These are phyloP conservation scores for Callorhinus ursinus DNA, from an alignment of 2,113 vertebrate species.

Conservation along the genomic window DNA sequence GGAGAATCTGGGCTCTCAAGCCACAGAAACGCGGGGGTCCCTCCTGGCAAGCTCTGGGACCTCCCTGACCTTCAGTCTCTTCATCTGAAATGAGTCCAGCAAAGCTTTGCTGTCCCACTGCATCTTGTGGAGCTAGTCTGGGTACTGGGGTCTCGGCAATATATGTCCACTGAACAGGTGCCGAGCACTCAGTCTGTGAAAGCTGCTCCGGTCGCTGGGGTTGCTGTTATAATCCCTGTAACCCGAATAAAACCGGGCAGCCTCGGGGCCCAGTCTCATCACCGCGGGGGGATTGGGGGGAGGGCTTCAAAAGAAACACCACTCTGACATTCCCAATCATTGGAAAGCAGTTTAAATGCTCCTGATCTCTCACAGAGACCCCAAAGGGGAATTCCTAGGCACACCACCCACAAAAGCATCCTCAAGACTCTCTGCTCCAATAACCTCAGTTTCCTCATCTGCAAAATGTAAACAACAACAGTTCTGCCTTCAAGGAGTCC, in stretches of 20 bases:
- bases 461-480: neutral
- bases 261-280: neutral
- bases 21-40: neutral
- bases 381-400: neutral
- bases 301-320: neutral
- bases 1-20: neutral
- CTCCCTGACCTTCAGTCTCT: neutral
- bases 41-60: neutral
- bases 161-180: fast-evolving
- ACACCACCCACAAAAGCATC: neutral
- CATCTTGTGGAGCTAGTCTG: neutral
- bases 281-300: neutral
- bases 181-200: fast-evolving
- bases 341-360: neutral
- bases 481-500: fast-evolving
- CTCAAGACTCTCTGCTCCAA: neutral
- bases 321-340: neutral
- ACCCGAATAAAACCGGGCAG: neutral
- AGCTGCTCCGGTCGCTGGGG: neutral
- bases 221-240: fast-evolving
- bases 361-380: neutral
- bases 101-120: neutral
- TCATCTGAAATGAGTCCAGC: neutral
- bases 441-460: neutral
- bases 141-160: neutral